Evolutionary conservation across 2,888 invertebrate species (phyloP), one percentile per base, ranked within the genome.

Genomic region (Noctua janthe): DNA sequence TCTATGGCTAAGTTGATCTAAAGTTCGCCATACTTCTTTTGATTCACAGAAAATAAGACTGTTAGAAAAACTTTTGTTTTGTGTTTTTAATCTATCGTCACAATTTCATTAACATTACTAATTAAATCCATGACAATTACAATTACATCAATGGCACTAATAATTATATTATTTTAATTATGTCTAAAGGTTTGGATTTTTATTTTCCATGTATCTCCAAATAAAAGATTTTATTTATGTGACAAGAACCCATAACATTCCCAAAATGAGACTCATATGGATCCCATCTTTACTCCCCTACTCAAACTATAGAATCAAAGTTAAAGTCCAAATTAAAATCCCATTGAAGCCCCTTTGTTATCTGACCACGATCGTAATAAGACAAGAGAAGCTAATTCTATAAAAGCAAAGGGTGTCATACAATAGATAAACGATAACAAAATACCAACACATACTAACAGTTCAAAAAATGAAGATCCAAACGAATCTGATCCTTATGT

Each of bases 381-480:
- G 95, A 96, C 95, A 95, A 95, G 95, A 94, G 94, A 89, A 89
- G 91, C 87, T 94, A 94, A 94, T 94, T 92, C 89, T 90, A 90
- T 88, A 90, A 96, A 94, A 96, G 95, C 94, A 96, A 96, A 96
- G 96, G 96, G 96, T 95, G 93, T 86, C 90, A 90, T 88, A 94
- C 93, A 95, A 95, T 91, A 91, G 91, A 92, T 92, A 94, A 91
- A 94, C 92, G 92, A 92, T 93, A 92, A 91, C 88, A 82, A 83
- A 84, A 87, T 87, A 88, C 90, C 89, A 90, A 85, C 81, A 83
- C 80, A 76, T 74, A 77, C 56, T 72, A 77, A 59, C 81, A 76
- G 69, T 80, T 43, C 51, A 54, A 56, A 84, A 76, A 79, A 66
- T 54, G 29, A 49, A 47, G 23, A 71, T 80, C 64, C 43, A 87